Evolutionary conservation across 2,113 vertebrate genomes (phyloP), one percentile per base, ranked within the genome.

Genomic region (Tetrax tetrax): DNA sequence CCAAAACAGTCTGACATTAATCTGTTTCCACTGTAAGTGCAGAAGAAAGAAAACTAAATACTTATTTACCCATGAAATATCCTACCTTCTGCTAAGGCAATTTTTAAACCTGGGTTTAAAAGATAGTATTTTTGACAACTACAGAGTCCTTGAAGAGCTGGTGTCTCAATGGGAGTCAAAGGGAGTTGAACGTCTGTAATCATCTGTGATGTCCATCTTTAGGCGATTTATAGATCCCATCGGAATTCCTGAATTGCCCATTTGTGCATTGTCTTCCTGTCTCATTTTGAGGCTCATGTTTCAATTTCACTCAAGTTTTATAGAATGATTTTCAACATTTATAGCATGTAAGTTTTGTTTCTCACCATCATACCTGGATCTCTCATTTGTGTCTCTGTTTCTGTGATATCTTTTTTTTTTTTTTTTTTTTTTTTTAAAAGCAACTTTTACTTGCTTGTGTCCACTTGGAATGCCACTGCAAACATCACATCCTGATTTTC

Each of bases 391-490:
- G 60, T 31, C 12, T 90, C 27, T 79, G 24, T 41, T 84, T 64
- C 38, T 75, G 25, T 35, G 21, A 56, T 38, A 69, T 2, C 1
- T 18, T 2, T 8, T 28, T 60, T 69, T 72, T 72, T 71, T 50
- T 45, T 56, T 6, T 24, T 68, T 61, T 31, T 37, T 60, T 9
- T 1, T n/a, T n/a, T n/a, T n/a, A 38, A 38, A 38, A 41, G 6
- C 14, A 77, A 33, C 8, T 53, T 92, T 14, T 60, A 20, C 20
- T 93, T 72, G 3, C 13, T 68, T 71, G 8, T 74, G 16, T 43
- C 35, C 19, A 48, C 6, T 3, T 61, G 19, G 24, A 72, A 45
- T 47, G 10, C 28, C 16, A 51, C 41, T 0, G 0, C 10, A 65
- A 71, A 69, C 8, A 41, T 25, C 0, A 1, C 18, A 48, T 51